phyloP scores from a whole-genome alignment of 2,113 vertebrate species.

The Cairina moschata region DNA sequence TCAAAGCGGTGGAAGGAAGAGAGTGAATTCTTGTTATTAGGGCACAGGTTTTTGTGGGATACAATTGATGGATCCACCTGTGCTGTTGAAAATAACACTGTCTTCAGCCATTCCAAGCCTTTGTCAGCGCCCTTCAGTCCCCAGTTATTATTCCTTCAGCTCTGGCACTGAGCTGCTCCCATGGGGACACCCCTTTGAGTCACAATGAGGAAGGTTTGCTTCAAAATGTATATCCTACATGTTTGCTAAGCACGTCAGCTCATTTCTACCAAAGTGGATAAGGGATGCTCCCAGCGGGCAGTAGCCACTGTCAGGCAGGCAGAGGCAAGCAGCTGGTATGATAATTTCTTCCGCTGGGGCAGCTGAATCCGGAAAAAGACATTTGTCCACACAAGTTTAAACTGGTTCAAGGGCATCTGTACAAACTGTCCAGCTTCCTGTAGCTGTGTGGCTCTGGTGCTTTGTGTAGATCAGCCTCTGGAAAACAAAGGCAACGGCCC shows the following conservation, averaged over 20 bases:
- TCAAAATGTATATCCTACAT: not conserved
- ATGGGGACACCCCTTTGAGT: not conserved
- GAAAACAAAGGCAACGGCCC: constrained; percentile 48
- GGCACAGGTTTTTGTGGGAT: not conserved
- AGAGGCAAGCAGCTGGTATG: constrained; percentile 30
- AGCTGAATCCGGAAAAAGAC: constrained; percentile 17
- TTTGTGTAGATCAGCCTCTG: not conserved
- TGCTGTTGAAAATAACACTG: not conserved
- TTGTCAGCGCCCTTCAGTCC: not conserved
- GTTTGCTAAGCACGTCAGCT: not conserved
- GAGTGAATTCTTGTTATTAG: not conserved
- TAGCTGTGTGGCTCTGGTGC: not conserved
- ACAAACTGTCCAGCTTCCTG: constrained; percentile 44
- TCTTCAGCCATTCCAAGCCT: not conserved
- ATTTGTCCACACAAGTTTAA: constrained; percentile 41
- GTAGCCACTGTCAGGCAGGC: constrained; percentile 8
- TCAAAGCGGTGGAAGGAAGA: not conserved
- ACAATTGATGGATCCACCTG: not conserved
- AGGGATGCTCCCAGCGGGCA: not conserved
- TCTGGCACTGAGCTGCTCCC: not conserved
- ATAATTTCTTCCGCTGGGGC: constrained; percentile 18
- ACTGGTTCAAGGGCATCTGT: constrained; percentile 60
- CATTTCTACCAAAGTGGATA: not conserved
- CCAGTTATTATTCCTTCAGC: not conserved
- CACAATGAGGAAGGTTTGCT: not conserved